phyloP scores from a whole-genome alignment of 2,113 vertebrate species.

The Spea multiplicata region DNA sequence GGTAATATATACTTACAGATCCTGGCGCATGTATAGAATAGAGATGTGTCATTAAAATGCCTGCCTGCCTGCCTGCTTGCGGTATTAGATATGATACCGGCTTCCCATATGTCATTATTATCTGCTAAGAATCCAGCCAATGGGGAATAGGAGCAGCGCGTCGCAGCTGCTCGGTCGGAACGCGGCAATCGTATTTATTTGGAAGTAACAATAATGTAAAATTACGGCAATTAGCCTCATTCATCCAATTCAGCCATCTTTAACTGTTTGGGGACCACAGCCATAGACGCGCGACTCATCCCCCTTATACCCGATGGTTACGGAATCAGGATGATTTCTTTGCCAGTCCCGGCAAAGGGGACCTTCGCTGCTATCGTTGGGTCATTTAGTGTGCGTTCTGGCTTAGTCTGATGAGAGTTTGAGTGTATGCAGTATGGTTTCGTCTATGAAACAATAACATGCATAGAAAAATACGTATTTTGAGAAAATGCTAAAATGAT shows the following conservation, averaged over 20 bases:
- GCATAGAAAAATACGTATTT: too few species aligned
- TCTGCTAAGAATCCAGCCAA: slow-evolving; percentile 6
- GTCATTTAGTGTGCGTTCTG: too few species aligned
- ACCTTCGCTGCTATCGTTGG: too few species aligned
- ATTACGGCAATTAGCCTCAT: slow-evolving; percentile 38
- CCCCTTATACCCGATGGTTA: neutral
- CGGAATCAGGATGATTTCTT: too few species aligned
- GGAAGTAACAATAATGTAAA: slow-evolving; percentile 26
- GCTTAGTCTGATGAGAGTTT: too few species aligned
- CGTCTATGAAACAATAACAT: too few species aligned
- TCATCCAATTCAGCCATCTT: slow-evolving; percentile 27
- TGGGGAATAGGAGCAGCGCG: neutral
- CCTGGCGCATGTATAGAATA: neutral
- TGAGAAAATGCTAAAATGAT: too few species aligned
- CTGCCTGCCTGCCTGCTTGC: neutral
- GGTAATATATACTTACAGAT: neutral
- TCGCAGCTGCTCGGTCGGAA: slow-evolving; percentile 26
- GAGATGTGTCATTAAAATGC: slow-evolving; percentile 4
- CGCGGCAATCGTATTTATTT: slow-evolving; percentile 7
- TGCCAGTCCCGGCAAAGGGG: too few species aligned
- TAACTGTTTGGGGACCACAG: neutral
- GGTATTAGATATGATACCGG: slow-evolving; percentile 4
- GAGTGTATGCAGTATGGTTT: too few species aligned
- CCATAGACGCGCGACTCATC: neutral
- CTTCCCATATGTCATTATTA: slow-evolving; percentile 38